Evolutionary conservation across 1,140 invertebrate species (phyloP).

Genomic region (Eufriesea mexicana): DNA sequence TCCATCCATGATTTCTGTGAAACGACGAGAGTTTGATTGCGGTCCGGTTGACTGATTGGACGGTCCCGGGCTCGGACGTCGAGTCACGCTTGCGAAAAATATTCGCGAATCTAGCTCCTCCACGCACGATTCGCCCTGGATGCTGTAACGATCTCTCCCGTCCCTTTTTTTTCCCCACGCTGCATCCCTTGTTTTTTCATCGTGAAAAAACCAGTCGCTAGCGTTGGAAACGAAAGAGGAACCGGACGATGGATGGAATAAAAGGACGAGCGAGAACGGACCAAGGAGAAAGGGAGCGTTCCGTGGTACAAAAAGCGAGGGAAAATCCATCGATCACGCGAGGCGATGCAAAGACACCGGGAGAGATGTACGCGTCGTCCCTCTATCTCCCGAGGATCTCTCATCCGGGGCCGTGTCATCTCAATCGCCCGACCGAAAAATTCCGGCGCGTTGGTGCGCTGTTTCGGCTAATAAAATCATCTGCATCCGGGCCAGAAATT

Average conservation of each 20-base stretch:
- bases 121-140: constrained; percentile 27
- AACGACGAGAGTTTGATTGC: constrained; percentile 53
- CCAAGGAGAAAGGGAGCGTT: background rate
- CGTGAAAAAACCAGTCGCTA: background rate
- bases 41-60: constrained; percentile 50
- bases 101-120: constrained; percentile 8
- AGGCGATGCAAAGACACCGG: constrained; percentile 47
- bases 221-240: background rate
- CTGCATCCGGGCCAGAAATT: constrained; percentile 69
- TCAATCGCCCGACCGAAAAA: constrained; percentile 56
- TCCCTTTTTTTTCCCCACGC: background rate
- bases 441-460: constrained; percentile 44
- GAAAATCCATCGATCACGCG: constrained; percentile 67
- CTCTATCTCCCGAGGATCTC: constrained; percentile 69
- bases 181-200: background rate
- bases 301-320: constrained; percentile 30
- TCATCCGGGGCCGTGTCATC: constrained; percentile 58
- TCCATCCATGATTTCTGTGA: constrained; percentile 49
- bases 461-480: constrained; percentile 79
- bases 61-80: constrained; percentile 34
- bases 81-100: constrained; percentile 52
- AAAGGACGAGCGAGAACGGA: background rate
- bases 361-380: constrained; percentile 30
- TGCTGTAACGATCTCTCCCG: constrained; percentile 14
- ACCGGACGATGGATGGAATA: background rate